Evolutionary conservation across 2,113 vertebrate genomes (phyloP).

Genomic region (Trachemys scripta): DNA sequence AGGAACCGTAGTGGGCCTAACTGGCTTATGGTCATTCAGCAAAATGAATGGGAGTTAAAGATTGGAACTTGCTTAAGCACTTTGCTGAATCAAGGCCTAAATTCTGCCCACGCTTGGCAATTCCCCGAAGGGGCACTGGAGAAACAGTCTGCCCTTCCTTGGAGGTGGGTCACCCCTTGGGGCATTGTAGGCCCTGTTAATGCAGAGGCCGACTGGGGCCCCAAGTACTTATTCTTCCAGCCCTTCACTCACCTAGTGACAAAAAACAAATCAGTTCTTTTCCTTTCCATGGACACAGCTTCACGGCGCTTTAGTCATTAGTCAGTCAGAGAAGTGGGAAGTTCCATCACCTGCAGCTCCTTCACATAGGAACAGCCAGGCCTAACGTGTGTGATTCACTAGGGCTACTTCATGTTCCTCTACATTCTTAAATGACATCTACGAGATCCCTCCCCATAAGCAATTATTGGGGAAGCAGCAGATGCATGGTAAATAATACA

Average conservation of each 20-base stretch:
- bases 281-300: background rate
- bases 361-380: background rate
- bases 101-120: background rate
- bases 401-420: background rate
- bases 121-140: background rate
- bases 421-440: conserved; percentile 28
- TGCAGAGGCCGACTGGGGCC: background rate
- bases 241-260: background rate
- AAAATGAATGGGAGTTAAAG: background rate
- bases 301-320: background rate
- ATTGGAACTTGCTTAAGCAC: background rate
- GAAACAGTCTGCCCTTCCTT: accelerated
- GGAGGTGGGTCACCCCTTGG: no score
- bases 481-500: conserved; percentile 69
- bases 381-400: background rate
- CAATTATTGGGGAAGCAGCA: conserved; percentile 43
- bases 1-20: background rate
- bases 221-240: background rate
- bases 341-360: background rate
- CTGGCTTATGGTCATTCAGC: background rate
- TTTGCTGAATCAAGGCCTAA: background rate
- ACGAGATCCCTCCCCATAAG: conserved; percentile 42
- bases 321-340: background rate
- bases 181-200: accelerated
- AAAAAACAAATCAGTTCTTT: background rate